These are phyloP conservation scores for Pantherophis vulpinus DNA, from an alignment of 2,797 vertebrate species.

Conservation along the genomic window DNA sequence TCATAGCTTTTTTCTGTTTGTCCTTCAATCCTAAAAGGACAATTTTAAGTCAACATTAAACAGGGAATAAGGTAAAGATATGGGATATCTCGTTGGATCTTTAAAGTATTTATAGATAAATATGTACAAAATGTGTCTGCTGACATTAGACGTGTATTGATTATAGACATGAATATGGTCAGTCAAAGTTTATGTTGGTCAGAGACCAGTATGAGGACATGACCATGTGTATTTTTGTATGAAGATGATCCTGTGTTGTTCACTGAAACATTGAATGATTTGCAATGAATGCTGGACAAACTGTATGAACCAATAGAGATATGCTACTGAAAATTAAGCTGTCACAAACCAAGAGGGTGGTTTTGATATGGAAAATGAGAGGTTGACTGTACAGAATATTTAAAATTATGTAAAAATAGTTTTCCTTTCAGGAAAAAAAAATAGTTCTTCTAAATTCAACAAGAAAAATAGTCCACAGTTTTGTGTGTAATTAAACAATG, in stretches of 20 bases:
- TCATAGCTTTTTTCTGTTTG: neutral
- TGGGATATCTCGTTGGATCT: neutral
- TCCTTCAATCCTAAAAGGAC: neutral
- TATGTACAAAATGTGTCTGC: neutral
- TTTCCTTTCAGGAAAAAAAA: neutral
- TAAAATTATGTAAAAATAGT: neutral
- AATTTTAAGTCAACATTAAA: neutral
- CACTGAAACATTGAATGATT: neutral
- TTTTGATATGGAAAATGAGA: neutral
- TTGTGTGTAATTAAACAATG: constrained; percentile 15
- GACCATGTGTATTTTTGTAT: neutral
- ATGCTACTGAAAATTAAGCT: neutral
- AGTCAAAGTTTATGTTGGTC: neutral
- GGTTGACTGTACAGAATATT: neutral
- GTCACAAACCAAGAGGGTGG: neutral
- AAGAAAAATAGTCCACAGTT: neutral
- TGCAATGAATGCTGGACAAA: neutral
- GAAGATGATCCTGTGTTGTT: neutral
- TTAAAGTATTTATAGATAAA: neutral
- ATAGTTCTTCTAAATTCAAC: constrained; percentile 5
- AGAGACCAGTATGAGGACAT: neutral
- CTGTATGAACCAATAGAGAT: neutral
- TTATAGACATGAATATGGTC: neutral
- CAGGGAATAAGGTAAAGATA: neutral
- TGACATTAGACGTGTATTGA: neutral